A percentile compares a stretch with the other conserved stretches of the same genome.
phyloP scores from a whole-genome alignment of 2,888 invertebrate species.

The Phymatocera aterrima region DNA sequence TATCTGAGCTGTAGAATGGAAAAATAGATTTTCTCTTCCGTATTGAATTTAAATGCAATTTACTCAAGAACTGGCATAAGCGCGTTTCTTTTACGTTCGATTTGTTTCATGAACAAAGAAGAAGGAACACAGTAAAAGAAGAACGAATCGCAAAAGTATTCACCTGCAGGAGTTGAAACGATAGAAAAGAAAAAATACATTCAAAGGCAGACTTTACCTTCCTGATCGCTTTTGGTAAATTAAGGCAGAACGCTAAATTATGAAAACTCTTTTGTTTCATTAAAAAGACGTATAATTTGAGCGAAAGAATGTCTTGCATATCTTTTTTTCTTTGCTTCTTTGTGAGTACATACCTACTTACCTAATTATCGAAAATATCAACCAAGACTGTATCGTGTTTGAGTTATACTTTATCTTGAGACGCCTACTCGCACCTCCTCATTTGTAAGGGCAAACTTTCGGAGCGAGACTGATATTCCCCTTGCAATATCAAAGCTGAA shows the following conservation, averaged over 20 bases:
- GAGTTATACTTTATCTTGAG: not conserved
- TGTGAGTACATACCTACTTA: too few relatives aligned
- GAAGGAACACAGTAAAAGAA: too few relatives aligned
- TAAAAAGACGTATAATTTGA: not conserved
- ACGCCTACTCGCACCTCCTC: not conserved
- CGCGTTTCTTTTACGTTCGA: conserved; percentile 9
- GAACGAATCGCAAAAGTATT: too few relatives aligned
- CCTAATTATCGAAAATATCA: too few relatives aligned
- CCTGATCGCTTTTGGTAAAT: conserved; percentile 1
- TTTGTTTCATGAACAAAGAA: not conserved
- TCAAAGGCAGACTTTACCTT: not conserved
- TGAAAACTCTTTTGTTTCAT: not conserved
- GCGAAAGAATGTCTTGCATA: not conserved
- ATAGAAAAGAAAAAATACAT: not conserved
- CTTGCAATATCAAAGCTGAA: not conserved
- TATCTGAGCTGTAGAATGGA: not conserved
- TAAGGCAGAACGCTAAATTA: not conserved
- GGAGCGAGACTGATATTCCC: not conserved
- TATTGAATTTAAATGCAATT: conserved; percentile 28
- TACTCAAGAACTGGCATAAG: not conserved
- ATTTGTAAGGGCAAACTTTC: not conserved
- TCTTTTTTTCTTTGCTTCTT: too few relatives aligned
- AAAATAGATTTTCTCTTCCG: conserved; percentile 29
- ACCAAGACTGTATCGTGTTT: not conserved
- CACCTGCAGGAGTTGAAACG: not conserved